These are phyloP conservation scores for Rhamphomyia laevipes DNA, from an alignment of 2,888 invertebrate genomes.

Conservation along the genomic window DNA sequence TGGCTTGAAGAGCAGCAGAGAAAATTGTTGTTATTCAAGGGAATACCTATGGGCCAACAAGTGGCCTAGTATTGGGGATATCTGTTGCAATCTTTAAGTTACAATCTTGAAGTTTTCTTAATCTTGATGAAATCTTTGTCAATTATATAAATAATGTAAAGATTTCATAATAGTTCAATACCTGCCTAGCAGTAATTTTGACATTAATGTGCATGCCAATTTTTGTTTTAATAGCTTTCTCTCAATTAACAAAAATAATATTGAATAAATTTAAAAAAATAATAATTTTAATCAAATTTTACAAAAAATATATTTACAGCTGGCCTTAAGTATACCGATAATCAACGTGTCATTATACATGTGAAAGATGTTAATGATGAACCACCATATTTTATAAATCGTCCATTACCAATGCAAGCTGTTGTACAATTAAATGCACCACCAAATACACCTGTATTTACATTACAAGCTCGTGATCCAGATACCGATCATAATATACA, in stretches of 20 bases:
- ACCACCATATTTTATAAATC: constrained; percentile 89
- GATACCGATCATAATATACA: constrained; percentile 94
- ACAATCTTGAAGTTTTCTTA: no score
- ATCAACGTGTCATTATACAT: constrained; percentile 88
- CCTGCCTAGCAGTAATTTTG: neutral
- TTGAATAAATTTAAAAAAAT: no score
- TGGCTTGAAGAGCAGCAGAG: no score
- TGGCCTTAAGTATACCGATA: constrained; percentile 64
- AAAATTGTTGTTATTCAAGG: no score
- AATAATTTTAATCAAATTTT: neutral
- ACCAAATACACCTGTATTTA: constrained; percentile 91
- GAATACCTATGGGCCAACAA: no score
- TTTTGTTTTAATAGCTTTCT: neutral
- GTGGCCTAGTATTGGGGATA: no score
- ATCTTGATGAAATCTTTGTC: no score
- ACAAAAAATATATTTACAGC: constrained; percentile 22
- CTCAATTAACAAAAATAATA: no score
- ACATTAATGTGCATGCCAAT: neutral
- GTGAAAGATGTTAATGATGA: constrained; percentile 96
- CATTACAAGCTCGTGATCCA: constrained; percentile 92
- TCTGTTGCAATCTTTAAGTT: no score
- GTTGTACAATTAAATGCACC: constrained; percentile 93
- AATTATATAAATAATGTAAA: no score
- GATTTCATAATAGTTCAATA: no score
- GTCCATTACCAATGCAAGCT: constrained; percentile 93